These are phyloP conservation scores for Drosophila novamexicana DNA, from an alignment of 1,140 invertebrate species.

Conservation along the genomic window DNA sequence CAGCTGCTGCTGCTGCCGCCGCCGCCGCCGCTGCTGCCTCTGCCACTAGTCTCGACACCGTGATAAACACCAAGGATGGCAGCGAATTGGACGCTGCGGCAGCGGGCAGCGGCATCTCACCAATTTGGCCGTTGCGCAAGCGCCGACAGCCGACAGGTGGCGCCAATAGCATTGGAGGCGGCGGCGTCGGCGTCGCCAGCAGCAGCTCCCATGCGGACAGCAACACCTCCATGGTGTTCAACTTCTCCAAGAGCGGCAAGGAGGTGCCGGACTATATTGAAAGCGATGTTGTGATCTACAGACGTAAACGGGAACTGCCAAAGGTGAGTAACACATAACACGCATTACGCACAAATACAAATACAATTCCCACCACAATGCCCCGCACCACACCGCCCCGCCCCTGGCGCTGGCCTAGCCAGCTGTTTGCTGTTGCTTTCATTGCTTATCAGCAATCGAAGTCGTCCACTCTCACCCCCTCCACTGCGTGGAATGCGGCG, in stretches of 20 bases:
- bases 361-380: not conserved
- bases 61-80: slow-evolving; percentile 74
- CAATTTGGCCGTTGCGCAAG: slow-evolving; percentile 73
- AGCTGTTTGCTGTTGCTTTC: slow-evolving; percentile 36
- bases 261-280: slow-evolving; percentile 95
- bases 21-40: not conserved
- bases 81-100: slow-evolving; percentile 85
- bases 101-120: slow-evolving; percentile 69
- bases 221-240: slow-evolving; percentile 92
- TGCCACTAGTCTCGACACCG: slow-evolving; percentile 68
- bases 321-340: slow-evolving; percentile 87
- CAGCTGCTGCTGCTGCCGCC: slow-evolving; percentile 60
- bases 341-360: not conserved
- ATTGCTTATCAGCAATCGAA: slow-evolving; percentile 34
- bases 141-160: slow-evolving; percentile 43
- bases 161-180: slow-evolving; percentile 59
- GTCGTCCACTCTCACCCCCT: not conserved
- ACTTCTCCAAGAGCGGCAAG: slow-evolving; percentile 91
- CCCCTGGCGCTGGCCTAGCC: not conserved
- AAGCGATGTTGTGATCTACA: slow-evolving; percentile 92
- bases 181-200: not conserved
- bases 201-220: slow-evolving; percentile 46
- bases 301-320: slow-evolving; percentile 88
- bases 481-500: slow-evolving; percentile 40
- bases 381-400: not conserved